Conservation (phyloP, 2,888 invertebrate genomes). For the Tigriopus californicus region DNA sequence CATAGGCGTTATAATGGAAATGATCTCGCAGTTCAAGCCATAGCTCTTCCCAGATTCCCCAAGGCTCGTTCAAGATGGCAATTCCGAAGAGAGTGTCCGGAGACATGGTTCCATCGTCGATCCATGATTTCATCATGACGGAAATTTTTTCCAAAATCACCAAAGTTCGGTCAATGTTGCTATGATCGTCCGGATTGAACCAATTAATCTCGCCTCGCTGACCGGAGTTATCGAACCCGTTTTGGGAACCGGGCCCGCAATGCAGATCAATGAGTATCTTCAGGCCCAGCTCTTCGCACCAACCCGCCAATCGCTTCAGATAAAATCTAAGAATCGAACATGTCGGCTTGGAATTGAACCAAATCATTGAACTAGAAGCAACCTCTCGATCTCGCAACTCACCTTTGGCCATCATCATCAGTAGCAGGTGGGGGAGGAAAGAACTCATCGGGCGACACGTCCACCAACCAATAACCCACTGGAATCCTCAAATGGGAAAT, state of each 20-base stretch:
- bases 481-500: constrained; percentile 21
- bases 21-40: constrained; percentile 19
- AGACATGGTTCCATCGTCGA: constrained; percentile 17
- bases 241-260: constrained; percentile 22
- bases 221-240: constrained; percentile 22
- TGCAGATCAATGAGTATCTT: constrained; percentile 18
- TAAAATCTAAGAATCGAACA: constrained; percentile 19
- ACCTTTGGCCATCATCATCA: constrained; percentile 16
- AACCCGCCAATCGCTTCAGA: constrained; percentile 19
- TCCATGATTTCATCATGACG: constrained; percentile 17
- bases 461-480: constrained; percentile 21
- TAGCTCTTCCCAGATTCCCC: constrained; percentile 20
- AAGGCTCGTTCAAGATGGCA: constrained; percentile 21
- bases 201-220: constrained; percentile 19
- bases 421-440: constrained; percentile 16
- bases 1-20: constrained; percentile 20
- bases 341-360: no score
- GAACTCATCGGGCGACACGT: constrained; percentile 20
- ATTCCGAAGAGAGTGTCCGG: constrained; percentile 21
- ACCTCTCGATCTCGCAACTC: no score
- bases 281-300: constrained; percentile 18
- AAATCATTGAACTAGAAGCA: no score
- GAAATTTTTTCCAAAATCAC: constrained; percentile 20
- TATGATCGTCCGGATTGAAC: constrained; percentile 17
- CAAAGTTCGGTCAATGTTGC: constrained; percentile 19